Evolutionary conservation across 1,140 invertebrate genomes (phyloP).

Genomic region (Hydropsyche tenuis): DNA sequence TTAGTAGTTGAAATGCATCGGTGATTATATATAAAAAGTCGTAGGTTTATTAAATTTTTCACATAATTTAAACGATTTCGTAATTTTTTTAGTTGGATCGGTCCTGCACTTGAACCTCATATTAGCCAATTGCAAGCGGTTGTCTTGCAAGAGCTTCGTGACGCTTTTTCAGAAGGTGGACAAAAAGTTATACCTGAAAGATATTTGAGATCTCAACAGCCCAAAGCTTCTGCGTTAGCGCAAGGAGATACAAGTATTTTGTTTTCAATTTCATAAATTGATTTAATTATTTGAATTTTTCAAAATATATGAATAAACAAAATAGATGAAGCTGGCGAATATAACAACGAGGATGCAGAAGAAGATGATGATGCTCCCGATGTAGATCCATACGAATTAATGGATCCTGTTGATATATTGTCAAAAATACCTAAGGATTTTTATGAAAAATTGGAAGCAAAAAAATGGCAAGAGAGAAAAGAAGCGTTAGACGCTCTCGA

Average conservation of each 20-base stretch:
- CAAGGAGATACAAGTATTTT: conserved; percentile 46
- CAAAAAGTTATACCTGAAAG: conserved; percentile 77
- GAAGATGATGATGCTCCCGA: conserved; percentile 70
- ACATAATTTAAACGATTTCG: neutral
- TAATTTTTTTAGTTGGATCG: conserved; percentile 75
- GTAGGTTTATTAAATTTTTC: neutral
- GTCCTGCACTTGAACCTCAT: conserved; percentile 85
- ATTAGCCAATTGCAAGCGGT: conserved; percentile 86
- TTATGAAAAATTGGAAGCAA: conserved; percentile 93
- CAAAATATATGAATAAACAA: too few relatives aligned
- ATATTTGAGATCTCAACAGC: conserved; percentile 89
- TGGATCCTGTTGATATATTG: conserved; percentile 92
- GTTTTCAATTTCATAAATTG: conserved; percentile 10
- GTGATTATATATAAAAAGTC: conserved; percentile 53
- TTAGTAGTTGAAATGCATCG: conserved; percentile 90
- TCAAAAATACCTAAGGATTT: conserved; percentile 95
- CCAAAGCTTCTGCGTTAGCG: conserved; percentile 50
- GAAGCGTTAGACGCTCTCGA: conserved; percentile 87
- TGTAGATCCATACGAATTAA: conserved; percentile 88
- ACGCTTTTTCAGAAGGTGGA: conserved; percentile 81
- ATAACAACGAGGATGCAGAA: conserved; percentile 64
- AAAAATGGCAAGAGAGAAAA: conserved; percentile 98
- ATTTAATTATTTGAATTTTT: conserved; percentile 1
- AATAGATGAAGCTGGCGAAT: conserved; percentile 52
- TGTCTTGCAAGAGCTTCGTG: conserved; percentile 86